Evolutionary conservation across 2,113 vertebrate genomes (phyloP).

Genomic region (Archocentrus centrarchus): DNA sequence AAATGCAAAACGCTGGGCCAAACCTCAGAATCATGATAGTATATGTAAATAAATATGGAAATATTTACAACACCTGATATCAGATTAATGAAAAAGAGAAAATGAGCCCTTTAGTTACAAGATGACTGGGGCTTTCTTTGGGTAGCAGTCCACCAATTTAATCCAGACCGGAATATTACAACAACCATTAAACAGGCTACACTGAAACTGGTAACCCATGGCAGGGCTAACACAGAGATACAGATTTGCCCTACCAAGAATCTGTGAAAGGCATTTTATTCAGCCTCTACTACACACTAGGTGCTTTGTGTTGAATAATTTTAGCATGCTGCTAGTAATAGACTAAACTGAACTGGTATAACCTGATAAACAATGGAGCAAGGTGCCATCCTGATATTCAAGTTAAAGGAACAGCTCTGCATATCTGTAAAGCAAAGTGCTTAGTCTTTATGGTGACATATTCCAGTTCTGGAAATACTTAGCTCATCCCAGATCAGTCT

Average conservation of each 20-base stretch:
- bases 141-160: background rate
- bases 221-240: too few relatives aligned
- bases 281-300: background rate
- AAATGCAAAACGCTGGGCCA: too few relatives aligned
- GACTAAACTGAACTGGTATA: background rate
- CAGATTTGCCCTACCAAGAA: background rate
- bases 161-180: background rate
- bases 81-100: too few relatives aligned
- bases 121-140: too few relatives aligned
- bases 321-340: background rate
- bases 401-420: background rate
- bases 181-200: background rate
- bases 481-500: background rate
- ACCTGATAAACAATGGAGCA: background rate
- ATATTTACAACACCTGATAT: too few relatives aligned
- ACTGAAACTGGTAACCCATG: background rate
- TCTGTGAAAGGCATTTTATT: background rate
- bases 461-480: background rate
- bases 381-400: background rate
- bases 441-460: background rate
- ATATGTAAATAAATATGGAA: too few relatives aligned
- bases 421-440: background rate
- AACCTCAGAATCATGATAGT: too few relatives aligned
- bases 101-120: too few relatives aligned
- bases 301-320: background rate